These are phyloP conservation scores for Salarias fasciatus DNA, from an alignment of 2,797 vertebrate species.

Conservation along the genomic window DNA sequence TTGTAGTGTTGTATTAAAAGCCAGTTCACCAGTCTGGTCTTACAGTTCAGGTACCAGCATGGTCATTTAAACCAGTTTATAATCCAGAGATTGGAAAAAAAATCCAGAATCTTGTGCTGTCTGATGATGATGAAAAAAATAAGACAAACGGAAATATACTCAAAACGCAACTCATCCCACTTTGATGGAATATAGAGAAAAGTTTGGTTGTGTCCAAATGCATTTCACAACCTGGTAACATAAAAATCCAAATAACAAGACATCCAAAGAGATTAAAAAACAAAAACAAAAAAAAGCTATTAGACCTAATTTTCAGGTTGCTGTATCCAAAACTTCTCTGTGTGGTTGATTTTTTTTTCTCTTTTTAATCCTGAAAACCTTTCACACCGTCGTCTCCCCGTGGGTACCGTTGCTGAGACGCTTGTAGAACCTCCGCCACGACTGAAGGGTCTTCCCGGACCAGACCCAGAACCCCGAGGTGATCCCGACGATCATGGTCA, in stretches of 20 bases:
- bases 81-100: constrained; percentile 44
- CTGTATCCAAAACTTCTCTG: constrained; percentile 22
- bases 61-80: constrained; percentile 37
- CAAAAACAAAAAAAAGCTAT: constrained; percentile 64
- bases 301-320: constrained; percentile 56
- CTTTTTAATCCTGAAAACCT: not conserved
- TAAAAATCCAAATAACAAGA: constrained; percentile 17
- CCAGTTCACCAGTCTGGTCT: constrained; percentile 50
- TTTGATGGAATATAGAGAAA: constrained; percentile 38
- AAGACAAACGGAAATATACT: constrained; percentile 6
- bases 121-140: constrained; percentile 10
- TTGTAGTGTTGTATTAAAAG: constrained; percentile 42
- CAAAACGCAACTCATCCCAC: constrained; percentile 36
- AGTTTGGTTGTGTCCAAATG: constrained; percentile 41
- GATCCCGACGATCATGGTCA: constrained; percentile 99
- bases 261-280: constrained; percentile 51
- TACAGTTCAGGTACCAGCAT: constrained; percentile 47
- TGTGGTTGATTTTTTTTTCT: not conserved
- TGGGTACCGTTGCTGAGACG: constrained; percentile 94
- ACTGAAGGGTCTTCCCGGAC: constrained; percentile 98
- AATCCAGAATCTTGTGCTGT: constrained; percentile 26
- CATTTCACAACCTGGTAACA: constrained; percentile 31
- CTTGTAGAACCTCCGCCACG: constrained; percentile 97
- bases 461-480: constrained; percentile 99
- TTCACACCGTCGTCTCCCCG: constrained; percentile 97